A percentile compares a stretch with the other conserved stretches of the same genome.
These are phyloP conservation scores for Holotrichia oblita DNA, from an alignment of 1,140 invertebrate genomes.

Conservation along the genomic window DNA sequence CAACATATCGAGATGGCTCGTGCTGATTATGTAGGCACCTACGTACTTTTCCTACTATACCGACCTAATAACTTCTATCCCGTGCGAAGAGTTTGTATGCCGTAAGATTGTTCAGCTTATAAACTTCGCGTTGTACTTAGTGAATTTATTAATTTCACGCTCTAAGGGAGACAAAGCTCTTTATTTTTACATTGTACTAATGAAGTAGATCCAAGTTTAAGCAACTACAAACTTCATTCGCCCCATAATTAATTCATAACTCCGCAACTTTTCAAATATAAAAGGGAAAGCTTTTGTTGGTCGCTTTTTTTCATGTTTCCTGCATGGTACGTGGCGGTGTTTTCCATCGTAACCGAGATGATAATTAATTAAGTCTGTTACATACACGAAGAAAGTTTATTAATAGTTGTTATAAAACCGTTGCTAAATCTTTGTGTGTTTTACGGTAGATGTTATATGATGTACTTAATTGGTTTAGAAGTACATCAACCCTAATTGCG, in stretches of 20 bases:
- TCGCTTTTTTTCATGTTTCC: slow-evolving; percentile 9
- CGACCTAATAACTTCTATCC: not conserved
- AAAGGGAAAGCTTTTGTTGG: slow-evolving; percentile 22
- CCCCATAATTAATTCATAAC: slow-evolving; percentile 39
- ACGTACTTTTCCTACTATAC: not conserved
- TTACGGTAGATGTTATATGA: too few species aligned
- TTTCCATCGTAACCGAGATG: slow-evolving; percentile 16
- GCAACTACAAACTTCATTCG: slow-evolving; percentile 25
- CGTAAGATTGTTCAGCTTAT: slow-evolving; percentile 46
- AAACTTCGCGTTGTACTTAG: slow-evolving; percentile 47
- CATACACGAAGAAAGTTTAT: slow-evolving; percentile 1
- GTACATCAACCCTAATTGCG: too few species aligned
- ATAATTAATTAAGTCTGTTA: slow-evolving; percentile 26
- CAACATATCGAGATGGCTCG: not conserved
- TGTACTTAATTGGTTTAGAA: too few species aligned
- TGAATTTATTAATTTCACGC: slow-evolving; percentile 47
- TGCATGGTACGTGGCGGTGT: not conserved
- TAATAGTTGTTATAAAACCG: not conserved
- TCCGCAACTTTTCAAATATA: slow-evolving; percentile 36
- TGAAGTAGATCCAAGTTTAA: slow-evolving; percentile 36
- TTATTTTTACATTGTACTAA: slow-evolving; percentile 41
- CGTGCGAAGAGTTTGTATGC: slow-evolving; percentile 33
- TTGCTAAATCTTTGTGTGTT: not conserved
- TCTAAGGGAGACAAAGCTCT: slow-evolving; percentile 44
- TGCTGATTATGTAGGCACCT: not conserved